A percentile compares a stretch with the other conserved stretches of the same genome.
Conservation (phyloP, 30 jellyfish, hydroid and myxozoan species). For the Morbakka virulenta region DNA sequence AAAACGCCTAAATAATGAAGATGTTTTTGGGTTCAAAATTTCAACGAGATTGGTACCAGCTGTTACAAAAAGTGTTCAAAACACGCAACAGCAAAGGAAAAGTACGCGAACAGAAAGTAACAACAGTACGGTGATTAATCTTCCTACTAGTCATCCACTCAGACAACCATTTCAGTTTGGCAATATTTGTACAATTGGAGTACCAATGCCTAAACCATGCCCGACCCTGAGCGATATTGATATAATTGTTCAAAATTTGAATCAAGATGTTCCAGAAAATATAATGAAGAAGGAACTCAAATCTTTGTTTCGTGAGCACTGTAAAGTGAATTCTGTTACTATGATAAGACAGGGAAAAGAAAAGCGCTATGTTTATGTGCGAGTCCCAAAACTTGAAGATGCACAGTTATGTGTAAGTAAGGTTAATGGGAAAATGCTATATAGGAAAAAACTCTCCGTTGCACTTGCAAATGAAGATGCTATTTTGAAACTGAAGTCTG, state of each 20-base stretch:
- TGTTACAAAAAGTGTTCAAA: no score
- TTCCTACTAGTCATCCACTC: no score
- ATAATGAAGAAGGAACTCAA: slow-evolving; percentile 1
- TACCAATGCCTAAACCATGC: no score
- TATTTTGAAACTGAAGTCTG: slow-evolving; percentile 12
- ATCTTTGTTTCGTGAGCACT: background rate
- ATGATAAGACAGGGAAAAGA: slow-evolving; percentile 1
- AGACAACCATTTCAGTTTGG: no score
- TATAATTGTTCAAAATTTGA: no score
- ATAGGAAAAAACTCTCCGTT: background rate
- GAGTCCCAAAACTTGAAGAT: slow-evolving; percentile 15
- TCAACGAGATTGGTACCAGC: no score
- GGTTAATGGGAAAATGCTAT: slow-evolving; percentile 4
- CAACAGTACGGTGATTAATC: no score
- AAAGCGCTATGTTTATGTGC: background rate
- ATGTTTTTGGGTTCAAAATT: slow-evolving; percentile 55
- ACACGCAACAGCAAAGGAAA: no score
- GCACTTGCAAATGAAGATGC: background rate
- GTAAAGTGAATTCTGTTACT: background rate
- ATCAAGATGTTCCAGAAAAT: no score
- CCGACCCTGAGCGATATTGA: no score
- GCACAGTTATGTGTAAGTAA: slow-evolving; percentile 17
- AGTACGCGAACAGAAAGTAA: no score
- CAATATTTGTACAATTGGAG: no score
- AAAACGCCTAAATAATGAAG: slow-evolving; percentile 44